Evolutionary conservation across 1,140 invertebrate species (phyloP).

Genomic region (Palaemon carinicauda): DNA sequence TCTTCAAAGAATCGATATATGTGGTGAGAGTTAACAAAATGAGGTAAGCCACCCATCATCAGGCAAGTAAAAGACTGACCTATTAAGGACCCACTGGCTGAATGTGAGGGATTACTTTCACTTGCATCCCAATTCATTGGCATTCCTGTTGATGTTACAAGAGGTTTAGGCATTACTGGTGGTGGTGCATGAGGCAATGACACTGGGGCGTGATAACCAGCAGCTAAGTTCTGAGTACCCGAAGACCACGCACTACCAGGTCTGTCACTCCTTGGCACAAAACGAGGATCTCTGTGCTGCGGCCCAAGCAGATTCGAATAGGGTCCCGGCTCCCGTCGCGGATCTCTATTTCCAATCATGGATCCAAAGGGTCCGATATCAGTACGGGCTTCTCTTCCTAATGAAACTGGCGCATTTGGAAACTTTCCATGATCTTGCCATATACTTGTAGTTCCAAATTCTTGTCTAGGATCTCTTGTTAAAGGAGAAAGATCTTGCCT

Average conservation of each 20-base stretch:
- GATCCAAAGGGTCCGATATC: background rate
- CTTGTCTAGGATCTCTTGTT: conserved; percentile 33
- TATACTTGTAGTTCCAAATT: background rate
- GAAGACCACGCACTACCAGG: conserved; percentile 17
- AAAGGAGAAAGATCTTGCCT: conserved; percentile 16
- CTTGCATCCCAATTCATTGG: background rate
- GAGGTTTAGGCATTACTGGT: background rate
- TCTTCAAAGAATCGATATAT: conserved; percentile 44
- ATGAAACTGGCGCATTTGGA: background rate
- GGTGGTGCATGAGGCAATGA: background rate
- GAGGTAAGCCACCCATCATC: conserved; percentile 42
- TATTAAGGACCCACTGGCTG: conserved; percentile 41
- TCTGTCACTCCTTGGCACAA: conserved; percentile 33
- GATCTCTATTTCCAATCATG: background rate
- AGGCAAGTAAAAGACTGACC: conserved; percentile 40
- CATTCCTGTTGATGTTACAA: background rate
- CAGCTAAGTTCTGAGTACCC: too few relatives aligned
- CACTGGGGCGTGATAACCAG: background rate
- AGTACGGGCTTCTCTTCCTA: conserved; percentile 16
- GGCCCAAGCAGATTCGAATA: background rate
- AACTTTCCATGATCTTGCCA: background rate
- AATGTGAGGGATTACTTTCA: conserved; percentile 18
- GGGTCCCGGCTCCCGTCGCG: conserved; percentile 3
- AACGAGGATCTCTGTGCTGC: conserved; percentile 33
- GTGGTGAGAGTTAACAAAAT: conserved; percentile 36